phyloP scores from a whole-genome alignment of 2,888 invertebrate genomes.

The Euplagia quadripunctaria region DNA sequence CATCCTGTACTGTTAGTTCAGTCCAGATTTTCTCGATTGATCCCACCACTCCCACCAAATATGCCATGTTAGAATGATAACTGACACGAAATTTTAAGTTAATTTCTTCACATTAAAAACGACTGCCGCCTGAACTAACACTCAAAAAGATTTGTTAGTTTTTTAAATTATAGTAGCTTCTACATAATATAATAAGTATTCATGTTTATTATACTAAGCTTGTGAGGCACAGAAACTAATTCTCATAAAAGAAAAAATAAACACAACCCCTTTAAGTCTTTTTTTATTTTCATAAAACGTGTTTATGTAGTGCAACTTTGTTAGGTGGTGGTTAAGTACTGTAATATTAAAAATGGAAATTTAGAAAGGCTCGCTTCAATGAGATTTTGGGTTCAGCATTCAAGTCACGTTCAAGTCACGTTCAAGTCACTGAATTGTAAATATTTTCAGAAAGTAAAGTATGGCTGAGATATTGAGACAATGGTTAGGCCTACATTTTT shows the following conservation, averaged over 20 bases:
- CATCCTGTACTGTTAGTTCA: no score
- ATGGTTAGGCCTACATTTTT: no score
- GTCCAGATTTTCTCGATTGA: no score
- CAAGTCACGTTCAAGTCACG: neutral
- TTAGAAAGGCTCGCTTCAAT: neutral
- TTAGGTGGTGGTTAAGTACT: neutral
- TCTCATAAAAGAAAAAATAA: conserved; percentile 1
- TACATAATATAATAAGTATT: neutral
- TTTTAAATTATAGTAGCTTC: neutral
- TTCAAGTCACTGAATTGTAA: neutral
- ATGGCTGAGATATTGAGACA: no score
- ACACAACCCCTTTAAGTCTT: neutral
- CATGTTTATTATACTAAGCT: neutral
- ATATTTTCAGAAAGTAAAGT: no score
- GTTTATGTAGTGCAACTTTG: neutral
- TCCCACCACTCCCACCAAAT: no score
- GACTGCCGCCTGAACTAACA: neutral
- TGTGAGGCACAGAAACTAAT: conserved; percentile 10
- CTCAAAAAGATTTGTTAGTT: neutral
- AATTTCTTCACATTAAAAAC: neutral
- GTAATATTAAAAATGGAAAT: neutral
- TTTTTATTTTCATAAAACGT: neutral
- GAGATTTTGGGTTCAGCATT: neutral
- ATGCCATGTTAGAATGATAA: no score
- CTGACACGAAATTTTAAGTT: neutral